A percentile compares a stretch with the other conserved stretches of the same genome.
phyloP scores from a whole-genome alignment of 2,113 vertebrate genomes.

The Lepisosteus osseus region DNA sequence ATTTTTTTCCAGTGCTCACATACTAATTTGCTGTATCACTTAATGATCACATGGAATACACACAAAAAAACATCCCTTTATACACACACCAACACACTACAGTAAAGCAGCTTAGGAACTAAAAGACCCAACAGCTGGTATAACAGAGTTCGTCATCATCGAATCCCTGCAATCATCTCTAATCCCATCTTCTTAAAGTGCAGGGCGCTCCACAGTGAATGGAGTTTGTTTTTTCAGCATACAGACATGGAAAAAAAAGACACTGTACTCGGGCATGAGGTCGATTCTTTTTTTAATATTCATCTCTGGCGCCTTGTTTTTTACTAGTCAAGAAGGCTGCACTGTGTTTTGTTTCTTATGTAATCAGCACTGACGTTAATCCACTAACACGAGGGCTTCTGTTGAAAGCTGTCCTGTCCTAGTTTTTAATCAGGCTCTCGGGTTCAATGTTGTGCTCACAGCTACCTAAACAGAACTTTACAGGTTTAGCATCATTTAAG shows the following conservation, averaged over 20 bases:
- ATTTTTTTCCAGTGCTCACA: too few relatives aligned
- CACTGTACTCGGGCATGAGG: too few relatives aligned
- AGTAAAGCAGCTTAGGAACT: background rate
- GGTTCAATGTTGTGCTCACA: slow-evolving; percentile 1
- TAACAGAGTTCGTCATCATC: slow-evolving; percentile 16
- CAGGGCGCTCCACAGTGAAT: background rate
- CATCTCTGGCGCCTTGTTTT: too few relatives aligned
- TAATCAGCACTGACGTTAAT: slow-evolving; percentile 20
- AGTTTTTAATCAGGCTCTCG: slow-evolving; percentile 11
- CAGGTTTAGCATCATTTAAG: background rate
- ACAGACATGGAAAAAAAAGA: too few relatives aligned
- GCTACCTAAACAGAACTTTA: slow-evolving; percentile 1
- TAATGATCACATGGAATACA: too few relatives aligned
- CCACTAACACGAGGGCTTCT: slow-evolving; percentile 10
- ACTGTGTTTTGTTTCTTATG: background rate
- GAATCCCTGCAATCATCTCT: slow-evolving; percentile 28
- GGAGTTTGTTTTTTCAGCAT: too few relatives aligned
- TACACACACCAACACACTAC: too few relatives aligned
- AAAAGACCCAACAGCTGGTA: slow-evolving; percentile 5
- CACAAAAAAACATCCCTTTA: too few relatives aligned
- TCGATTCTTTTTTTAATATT: too few relatives aligned
- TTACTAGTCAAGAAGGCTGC: background rate
- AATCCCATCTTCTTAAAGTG: slow-evolving; percentile 24
- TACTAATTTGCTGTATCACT: too few relatives aligned
- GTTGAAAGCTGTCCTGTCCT: slow-evolving; percentile 10